phyloP scores from a whole-genome alignment of 2,888 invertebrate genomes.

The Pyrochroa serraticornis region DNA sequence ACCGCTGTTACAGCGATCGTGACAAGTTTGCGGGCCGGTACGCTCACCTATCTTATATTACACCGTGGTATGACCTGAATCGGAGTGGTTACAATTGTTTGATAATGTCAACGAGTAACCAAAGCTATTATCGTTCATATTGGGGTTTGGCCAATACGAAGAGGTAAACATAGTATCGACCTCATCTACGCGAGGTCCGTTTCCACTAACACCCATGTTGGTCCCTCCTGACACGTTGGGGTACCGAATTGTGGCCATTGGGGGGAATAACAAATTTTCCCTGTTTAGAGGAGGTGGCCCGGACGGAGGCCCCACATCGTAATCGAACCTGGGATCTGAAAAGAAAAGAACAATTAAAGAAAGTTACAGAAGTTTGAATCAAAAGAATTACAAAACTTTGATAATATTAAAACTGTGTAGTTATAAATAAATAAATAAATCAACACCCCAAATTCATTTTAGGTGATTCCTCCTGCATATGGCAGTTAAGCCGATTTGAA shows the following conservation, averaged over 20 bases:
- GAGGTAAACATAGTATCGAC: conserved; percentile 77
- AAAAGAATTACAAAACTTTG: no score
- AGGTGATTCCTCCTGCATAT: no score
- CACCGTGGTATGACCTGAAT: conserved; percentile 59
- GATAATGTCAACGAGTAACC: conserved; percentile 63
- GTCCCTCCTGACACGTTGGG: conserved; percentile 54
- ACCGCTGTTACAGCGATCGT: no score
- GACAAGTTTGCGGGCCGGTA: no score
- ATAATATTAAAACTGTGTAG: no score
- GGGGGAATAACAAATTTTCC: not conserved
- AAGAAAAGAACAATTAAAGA: no score
- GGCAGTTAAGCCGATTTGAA: no score
- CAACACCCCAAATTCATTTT: no score
- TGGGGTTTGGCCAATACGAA: conserved; percentile 70
- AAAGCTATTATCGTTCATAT: conserved; percentile 62
- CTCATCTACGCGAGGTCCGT: conserved; percentile 59
- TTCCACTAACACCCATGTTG: conserved; percentile 55
- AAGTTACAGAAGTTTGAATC: no score
- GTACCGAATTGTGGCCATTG: conserved; percentile 59
- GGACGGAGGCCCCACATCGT: not conserved
- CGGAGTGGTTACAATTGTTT: conserved; percentile 64
- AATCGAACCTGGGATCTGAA: no score
- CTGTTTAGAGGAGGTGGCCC: conserved; percentile 9
- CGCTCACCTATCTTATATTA: no score
- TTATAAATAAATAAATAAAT: no score